These are phyloP conservation scores for Magallana ariakensis DNA, from an alignment of 1,140 invertebrate species.

Conservation along the genomic window DNA sequence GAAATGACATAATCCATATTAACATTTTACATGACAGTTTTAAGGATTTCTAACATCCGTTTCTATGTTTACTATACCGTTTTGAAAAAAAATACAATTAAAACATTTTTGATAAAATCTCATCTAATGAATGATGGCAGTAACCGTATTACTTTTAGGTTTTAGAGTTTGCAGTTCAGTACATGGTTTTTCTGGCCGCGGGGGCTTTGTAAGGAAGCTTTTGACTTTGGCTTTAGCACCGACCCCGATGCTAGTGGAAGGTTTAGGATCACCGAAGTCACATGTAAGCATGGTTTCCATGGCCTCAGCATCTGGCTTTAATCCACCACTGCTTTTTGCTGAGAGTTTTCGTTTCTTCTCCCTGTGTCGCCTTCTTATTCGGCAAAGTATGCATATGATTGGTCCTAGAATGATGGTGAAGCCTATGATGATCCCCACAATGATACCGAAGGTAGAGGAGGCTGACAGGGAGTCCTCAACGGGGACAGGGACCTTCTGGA, in stretches of 20 bases:
- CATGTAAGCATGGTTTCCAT: slow-evolving; percentile 71
- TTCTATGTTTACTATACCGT: background rate
- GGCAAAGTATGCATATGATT: slow-evolving; percentile 70
- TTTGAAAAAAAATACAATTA: background rate
- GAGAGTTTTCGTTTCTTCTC: slow-evolving; percentile 55
- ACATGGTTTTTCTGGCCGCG: background rate
- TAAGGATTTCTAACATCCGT: slow-evolving; percentile 30
- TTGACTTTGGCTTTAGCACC: slow-evolving; percentile 19
- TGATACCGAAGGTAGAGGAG: slow-evolving; percentile 66
- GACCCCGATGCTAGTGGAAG: background rate
- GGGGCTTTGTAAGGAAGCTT: slow-evolving; percentile 29
- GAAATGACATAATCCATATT: background rate
- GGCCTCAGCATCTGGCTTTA: slow-evolving; percentile 51
- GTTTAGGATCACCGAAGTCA: slow-evolving; percentile 64
- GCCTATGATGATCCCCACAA: slow-evolving; percentile 65
- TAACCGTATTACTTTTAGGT: slow-evolving; percentile 28
- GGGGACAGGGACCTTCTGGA: background rate
- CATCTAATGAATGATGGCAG: slow-evolving; percentile 34
- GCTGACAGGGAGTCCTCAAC: background rate
- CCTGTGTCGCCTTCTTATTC: slow-evolving; percentile 59
- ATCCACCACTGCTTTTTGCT: slow-evolving; percentile 43
- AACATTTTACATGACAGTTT: background rate
- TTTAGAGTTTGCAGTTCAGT: slow-evolving; percentile 45
- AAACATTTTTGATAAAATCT: background rate
- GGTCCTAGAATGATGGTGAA: slow-evolving; percentile 72